Evolutionary conservation across 2,113 vertebrate species (phyloP).

Genomic region (Nestor notabilis): DNA sequence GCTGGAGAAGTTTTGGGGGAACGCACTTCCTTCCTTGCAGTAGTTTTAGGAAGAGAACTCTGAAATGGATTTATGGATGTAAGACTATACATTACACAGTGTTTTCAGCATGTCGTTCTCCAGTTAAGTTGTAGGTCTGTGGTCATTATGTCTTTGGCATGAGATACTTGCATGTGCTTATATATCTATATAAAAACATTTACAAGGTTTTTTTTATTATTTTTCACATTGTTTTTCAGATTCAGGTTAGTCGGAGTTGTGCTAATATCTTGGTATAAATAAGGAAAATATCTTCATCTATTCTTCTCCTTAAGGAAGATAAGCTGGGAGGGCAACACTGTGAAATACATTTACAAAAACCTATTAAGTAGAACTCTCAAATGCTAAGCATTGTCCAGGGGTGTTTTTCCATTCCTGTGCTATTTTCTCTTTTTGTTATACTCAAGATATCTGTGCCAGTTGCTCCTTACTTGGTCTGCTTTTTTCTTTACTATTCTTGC

Average conservation of each 20-base stretch:
- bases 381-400: background rate
- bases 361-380: background rate
- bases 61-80: background rate
- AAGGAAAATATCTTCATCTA: background rate
- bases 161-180: background rate
- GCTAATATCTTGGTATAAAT: background rate
- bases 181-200: accelerated
- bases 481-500: background rate
- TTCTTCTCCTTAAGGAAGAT: background rate
- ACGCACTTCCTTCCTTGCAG: background rate
- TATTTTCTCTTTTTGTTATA: background rate
- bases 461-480: background rate
- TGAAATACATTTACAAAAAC: background rate
- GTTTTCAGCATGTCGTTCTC: background rate
- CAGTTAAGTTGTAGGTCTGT: accelerated
- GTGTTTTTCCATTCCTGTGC: accelerated
- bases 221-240: background rate
- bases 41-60: background rate
- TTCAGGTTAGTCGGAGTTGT: background rate
- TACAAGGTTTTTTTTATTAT: accelerated
- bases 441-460: background rate
- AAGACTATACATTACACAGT: background rate
- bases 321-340: background rate
- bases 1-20: background rate
- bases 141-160: background rate